Evolutionary conservation across 2,113 vertebrate genomes (phyloP), one percentile per base, ranked within the genome.

Genomic region (Dinomys branickii): DNA sequence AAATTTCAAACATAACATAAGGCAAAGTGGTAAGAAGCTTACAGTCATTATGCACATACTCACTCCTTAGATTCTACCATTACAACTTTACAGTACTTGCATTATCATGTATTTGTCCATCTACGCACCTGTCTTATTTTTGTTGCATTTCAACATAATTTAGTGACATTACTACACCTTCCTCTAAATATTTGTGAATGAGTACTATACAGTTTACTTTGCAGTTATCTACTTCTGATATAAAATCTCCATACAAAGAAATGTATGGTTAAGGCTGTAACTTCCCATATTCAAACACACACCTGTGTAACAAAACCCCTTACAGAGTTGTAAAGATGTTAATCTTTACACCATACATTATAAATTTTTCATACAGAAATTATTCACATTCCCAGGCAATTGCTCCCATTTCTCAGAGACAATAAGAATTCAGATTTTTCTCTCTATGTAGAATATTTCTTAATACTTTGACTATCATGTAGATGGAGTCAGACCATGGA

Each of bases 1-100:
- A 94, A 84, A 28, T 58, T 83, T 93, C 30, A 92, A 75, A 84
- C n/a, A 71, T 85, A 75, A 84, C n/a, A 71, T 85, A 84, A 91
- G 78, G 14, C 59, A 91, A 63, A 63, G 9, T 30, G 38, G n/a
- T 20, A 94, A 88, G 44, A 84, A 77, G 16, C 85, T 96, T 85
- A 38, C 1, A 85, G 26, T 50, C n/a, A 69, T 71, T 91, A 90
- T 17, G 24, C 82, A 19, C 20, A 38, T 52, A 54, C 8, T n/a
- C 44, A 71, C 16, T n/a, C n/a, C n/a, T 61, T 92, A 73, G 20
- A 59, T 71, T 59, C 19, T 59, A 52, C 20, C 35, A 59, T 35
- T 59, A 67, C 59, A 2, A 52, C 71, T 94, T 58, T 84, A 54
- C 5, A 61, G 4, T 38, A 3, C n/a, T 89, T 92, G 2, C 10